Evolutionary conservation across 1,140 invertebrate genomes (phyloP), one percentile per base, ranked within the genome.

Genomic region (Conopomorpha cramerella): DNA sequence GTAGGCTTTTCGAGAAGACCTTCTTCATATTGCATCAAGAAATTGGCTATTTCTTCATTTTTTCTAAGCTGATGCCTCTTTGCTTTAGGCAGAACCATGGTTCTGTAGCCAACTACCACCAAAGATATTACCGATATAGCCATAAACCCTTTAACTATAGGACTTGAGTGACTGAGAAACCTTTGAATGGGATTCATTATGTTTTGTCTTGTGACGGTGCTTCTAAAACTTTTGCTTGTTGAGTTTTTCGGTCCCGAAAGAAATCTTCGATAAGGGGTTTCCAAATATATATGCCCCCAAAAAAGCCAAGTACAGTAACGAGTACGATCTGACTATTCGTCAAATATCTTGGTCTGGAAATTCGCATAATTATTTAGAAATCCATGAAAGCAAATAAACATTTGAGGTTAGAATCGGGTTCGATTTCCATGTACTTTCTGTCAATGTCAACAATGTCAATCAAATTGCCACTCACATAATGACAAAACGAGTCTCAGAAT

Each of bases 211-310:
- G 30, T 23, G 36, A 12, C 13, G 42, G 14, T 8, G 35, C 30
- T 27, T 46, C 43, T 18, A 34, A 37, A 15, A 45, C 37, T 8
- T 23, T 34, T 38, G 39, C 14, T 44, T 49, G 2, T 15, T 10
- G 41, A 33, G 46, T 35, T 36, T 50, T 49, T 46, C 43, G 38
- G 26, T 43, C 39, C 29, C 34, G 40, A 43, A 38, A 59, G 39
- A 51, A 38, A 11, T 70, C 51, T 31, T 56, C 50, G 43, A 80
- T 58, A 7, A 80, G 25, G 2, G 78, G 78, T 45, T 50, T 62
- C 78, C 78, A 80, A 41, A 80, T 71, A 44, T 80, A 80, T 17
- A 78, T 28, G 16, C 78, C 78, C 30, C 72, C 46, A 32, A 77
- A 45, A 35, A 78, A 49, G n/a, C 78, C 78, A 31, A 78, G 30